A percentile compares a stretch with the other conserved stretches of the same genome.
Evolutionary conservation across 2,888 invertebrate genomes (phyloP).

Genomic region (Zygothrica quintamaculata): DNA sequence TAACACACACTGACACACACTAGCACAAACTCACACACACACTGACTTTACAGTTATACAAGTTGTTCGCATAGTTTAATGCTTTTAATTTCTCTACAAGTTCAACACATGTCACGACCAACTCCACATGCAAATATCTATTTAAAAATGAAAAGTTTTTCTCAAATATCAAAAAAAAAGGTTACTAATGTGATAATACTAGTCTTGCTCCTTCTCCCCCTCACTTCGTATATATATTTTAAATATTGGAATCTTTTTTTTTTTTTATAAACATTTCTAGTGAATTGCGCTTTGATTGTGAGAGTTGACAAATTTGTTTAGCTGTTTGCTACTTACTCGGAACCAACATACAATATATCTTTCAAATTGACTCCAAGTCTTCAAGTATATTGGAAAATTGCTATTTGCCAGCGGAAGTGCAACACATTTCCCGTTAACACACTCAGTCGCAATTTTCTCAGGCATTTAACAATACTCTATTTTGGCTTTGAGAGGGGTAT

Average conservation of each 20-base stretch:
- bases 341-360: conserved; percentile 49
- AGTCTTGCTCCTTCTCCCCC: too few species aligned
- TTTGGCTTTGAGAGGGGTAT: background rate
- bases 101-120: conserved; percentile 29
- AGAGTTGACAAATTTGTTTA: conserved; percentile 19
- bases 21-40: too few species aligned
- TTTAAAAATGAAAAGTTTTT: conserved; percentile 37
- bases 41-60: background rate
- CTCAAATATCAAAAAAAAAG: background rate
- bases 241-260: background rate
- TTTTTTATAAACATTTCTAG: background rate
- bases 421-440: conserved; percentile 51
- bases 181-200: too few species aligned
- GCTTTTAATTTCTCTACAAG: conserved; percentile 65
- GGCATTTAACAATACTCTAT: conserved; percentile 15
- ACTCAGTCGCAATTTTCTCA: conserved; percentile 22
- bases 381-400: conserved; percentile 51
- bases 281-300: conserved; percentile 6
- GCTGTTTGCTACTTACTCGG: conserved; percentile 45
- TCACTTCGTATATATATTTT: too few species aligned
- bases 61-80: conserved; percentile 62
- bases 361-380: conserved; percentile 35
- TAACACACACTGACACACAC: too few species aligned
- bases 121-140: background rate
- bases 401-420: conserved; percentile 58